A percentile compares a stretch with the other conserved stretches of the same genome.
Evolutionary conservation across 2,113 vertebrate species (phyloP).

Genomic region (Australoheros scitulus): DNA sequence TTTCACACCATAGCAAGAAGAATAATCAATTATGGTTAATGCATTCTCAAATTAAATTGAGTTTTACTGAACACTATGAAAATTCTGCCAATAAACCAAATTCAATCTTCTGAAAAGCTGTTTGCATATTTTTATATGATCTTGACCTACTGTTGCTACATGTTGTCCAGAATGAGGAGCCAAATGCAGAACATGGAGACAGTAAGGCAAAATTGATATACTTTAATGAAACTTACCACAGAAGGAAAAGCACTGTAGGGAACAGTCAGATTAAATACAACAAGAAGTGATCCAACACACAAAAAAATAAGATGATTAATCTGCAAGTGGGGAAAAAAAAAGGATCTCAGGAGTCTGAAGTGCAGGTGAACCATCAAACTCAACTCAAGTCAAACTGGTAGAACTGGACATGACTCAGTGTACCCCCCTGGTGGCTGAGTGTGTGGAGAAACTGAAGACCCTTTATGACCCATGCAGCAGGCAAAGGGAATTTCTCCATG

Average conservation of each 20-base stretch:
- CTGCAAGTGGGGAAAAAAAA: background rate
- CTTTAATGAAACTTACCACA: too few species aligned
- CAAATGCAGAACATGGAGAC: background rate
- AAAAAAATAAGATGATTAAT: background rate
- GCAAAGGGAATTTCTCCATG: background rate
- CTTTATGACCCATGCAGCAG: background rate
- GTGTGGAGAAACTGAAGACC: background rate
- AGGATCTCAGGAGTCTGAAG: background rate
- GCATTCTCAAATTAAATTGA: conserved; percentile 1
- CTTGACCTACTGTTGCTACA: background rate
- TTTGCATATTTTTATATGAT: conserved; percentile 17
- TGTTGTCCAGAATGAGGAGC: background rate
- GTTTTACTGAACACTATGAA: background rate
- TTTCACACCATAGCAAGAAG: conserved; percentile 11
- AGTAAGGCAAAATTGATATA: background rate
- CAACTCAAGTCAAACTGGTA: background rate
- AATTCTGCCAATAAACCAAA: background rate
- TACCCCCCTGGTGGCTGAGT: background rate
- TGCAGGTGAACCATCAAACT: background rate
- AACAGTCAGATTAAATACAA: too few species aligned
- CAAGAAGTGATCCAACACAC: background rate
- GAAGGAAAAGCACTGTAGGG: too few species aligned
- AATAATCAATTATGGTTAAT: background rate
- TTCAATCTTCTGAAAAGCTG: background rate
- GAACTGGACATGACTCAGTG: background rate